These are phyloP conservation scores for Neopelma chrysocephalum DNA, from an alignment of 2,797 vertebrate genomes.

Conservation along the genomic window DNA sequence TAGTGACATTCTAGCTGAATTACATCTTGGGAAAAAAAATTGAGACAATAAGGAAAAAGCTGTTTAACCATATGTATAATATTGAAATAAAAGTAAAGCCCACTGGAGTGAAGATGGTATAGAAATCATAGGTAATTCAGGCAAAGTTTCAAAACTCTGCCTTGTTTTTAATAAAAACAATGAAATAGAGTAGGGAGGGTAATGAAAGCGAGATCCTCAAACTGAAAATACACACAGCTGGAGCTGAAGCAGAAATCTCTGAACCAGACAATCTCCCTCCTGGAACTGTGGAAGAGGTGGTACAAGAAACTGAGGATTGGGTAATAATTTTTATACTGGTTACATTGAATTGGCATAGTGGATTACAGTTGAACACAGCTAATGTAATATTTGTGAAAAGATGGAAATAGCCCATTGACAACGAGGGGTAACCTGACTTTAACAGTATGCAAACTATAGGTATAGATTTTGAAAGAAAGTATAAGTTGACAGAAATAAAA, in stretches of 20 bases:
- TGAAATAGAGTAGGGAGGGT: background rate
- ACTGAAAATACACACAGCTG: background rate
- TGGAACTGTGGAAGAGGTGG: background rate
- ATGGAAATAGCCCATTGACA: background rate
- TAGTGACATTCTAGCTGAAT: background rate
- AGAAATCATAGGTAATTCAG: background rate
- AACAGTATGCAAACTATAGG: background rate
- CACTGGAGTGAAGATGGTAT: background rate
- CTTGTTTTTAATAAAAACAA: background rate
- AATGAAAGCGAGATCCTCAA: background rate
- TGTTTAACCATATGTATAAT: background rate
- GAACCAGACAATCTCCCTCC: background rate
- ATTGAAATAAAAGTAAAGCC: background rate
- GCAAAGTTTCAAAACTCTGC: background rate
- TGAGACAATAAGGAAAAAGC: background rate
- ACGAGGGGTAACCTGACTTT: background rate
- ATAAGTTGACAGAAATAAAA: background rate
- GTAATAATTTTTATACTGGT: background rate
- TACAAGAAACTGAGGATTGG: background rate
- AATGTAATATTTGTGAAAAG: background rate
- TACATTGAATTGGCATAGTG: accelerated
- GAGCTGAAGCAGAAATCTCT: background rate
- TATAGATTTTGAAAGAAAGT: background rate
- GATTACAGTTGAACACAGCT: background rate
- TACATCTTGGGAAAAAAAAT: background rate